These are phyloP conservation scores for Antheraea mylitta DNA, from an alignment of 1,140 invertebrate genomes.

Conservation along the genomic window DNA sequence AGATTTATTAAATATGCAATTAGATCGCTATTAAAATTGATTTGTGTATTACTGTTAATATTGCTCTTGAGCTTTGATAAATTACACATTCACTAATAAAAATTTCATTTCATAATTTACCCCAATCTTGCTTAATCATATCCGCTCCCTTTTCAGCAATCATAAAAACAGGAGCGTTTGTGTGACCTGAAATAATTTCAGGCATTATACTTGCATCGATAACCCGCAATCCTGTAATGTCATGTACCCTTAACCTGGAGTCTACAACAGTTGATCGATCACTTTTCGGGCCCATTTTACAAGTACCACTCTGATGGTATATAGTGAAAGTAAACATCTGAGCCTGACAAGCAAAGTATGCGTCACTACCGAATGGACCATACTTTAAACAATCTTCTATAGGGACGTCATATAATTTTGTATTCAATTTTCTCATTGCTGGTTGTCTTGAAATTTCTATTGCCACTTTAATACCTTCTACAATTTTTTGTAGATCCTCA, in stretches of 20 bases:
- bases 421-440: constrained; percentile 80
- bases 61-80: too few species aligned
- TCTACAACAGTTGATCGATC: constrained; percentile 87
- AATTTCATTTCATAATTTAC: constrained; percentile 25
- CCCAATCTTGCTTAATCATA: constrained; percentile 81
- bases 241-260: constrained; percentile 83
- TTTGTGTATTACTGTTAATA: too few species aligned
- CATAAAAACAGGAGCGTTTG: constrained; percentile 82
- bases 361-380: constrained; percentile 81
- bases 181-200: constrained; percentile 81
- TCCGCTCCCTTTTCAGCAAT: constrained; percentile 83
- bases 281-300: constrained; percentile 88
- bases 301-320: constrained; percentile 90
- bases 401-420: constrained; percentile 81
- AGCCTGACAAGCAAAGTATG: constrained; percentile 88
- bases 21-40: too few species aligned
- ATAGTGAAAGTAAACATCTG: constrained; percentile 86
- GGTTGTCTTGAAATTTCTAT: constrained; percentile 80
- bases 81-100: too few species aligned
- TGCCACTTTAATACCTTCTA: constrained; percentile 82
- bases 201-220: constrained; percentile 89
- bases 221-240: constrained; percentile 84
- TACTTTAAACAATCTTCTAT: constrained; percentile 82
- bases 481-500: constrained; percentile 82
- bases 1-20: too few species aligned